These are phyloP conservation scores for Glareola pratincola DNA, from an alignment of 2,113 vertebrate species.

Conservation along the genomic window DNA sequence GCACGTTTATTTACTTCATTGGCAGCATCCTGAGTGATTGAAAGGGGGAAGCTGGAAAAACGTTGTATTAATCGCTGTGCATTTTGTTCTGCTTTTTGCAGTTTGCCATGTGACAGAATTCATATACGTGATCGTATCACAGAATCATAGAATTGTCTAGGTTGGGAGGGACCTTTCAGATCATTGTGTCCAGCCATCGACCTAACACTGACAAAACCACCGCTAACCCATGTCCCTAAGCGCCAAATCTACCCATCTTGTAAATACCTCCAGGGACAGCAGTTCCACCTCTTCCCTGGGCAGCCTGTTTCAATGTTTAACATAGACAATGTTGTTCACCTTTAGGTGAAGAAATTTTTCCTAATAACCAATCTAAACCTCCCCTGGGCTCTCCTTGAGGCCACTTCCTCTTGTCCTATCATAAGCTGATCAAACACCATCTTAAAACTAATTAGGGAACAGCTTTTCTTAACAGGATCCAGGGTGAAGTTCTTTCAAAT, in stretches of 20 bases:
- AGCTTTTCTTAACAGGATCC: background rate
- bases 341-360: background rate
- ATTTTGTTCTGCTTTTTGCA: background rate
- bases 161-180: background rate
- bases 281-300: background rate
- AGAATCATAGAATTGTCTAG: background rate
- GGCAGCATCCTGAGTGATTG: background rate
- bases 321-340: background rate
- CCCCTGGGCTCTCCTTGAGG: background rate
- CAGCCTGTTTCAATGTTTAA: background rate
- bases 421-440: background rate
- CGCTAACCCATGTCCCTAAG: background rate
- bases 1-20: rapidly evolving
- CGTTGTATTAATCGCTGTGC: rapidly evolving
- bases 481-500: background rate
- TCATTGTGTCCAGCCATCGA: background rate
- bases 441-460: background rate
- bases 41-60: background rate
- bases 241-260: background rate
- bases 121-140: too few relatives aligned
- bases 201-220: background rate
- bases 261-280: background rate
- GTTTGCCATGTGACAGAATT: too few relatives aligned
- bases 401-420: background rate
- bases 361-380: background rate